Conservation (phyloP, 2,888 invertebrate species). For the Drepanosiphum platanoidis region DNA sequence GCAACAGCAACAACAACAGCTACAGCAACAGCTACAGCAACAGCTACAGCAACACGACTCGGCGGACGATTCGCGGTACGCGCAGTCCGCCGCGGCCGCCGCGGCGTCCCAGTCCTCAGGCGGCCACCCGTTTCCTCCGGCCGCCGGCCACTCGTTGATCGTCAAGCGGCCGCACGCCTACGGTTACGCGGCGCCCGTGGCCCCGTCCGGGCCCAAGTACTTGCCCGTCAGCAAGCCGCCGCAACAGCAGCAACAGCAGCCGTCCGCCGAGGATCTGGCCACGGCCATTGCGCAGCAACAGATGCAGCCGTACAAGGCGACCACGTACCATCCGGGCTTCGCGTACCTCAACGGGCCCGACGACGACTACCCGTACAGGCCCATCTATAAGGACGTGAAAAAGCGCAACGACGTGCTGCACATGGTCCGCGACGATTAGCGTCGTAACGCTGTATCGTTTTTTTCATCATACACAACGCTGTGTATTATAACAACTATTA, state of each 20-base stretch:
- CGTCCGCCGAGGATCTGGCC: constrained; percentile 33
- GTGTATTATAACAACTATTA: no score
- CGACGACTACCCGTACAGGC: constrained; percentile 50
- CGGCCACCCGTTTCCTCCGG: constrained; percentile 3
- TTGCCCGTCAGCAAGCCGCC: constrained; percentile 3
- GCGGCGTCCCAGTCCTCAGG: not conserved
- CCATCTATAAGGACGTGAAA: constrained; percentile 51
- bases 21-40: constrained; percentile 9
- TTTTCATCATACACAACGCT: no score
- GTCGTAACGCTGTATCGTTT: not conserved
- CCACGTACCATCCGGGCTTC: constrained; percentile 34
- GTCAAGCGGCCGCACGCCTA: constrained; percentile 55
- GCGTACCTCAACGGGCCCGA: constrained; percentile 51
- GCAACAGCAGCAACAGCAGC: constrained; percentile 21
- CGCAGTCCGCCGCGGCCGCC: not conserved
- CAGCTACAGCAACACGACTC: constrained; percentile 8
- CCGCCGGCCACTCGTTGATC: constrained; percentile 20
- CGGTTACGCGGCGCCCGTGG: constrained; percentile 39
- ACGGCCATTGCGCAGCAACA: constrained; percentile 15
- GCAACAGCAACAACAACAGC: not conserved
- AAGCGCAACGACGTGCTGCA: constrained; percentile 41
- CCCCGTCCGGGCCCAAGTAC: not conserved
- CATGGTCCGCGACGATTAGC: not conserved
- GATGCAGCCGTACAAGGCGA: constrained; percentile 30
- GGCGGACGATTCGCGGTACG: constrained; percentile 36